Percentiles rank a stretch among this genome's conserved stretches.
Evolutionary conservation across 1,140 invertebrate genomes (phyloP).

Genomic region (Drosophila sproati): DNA sequence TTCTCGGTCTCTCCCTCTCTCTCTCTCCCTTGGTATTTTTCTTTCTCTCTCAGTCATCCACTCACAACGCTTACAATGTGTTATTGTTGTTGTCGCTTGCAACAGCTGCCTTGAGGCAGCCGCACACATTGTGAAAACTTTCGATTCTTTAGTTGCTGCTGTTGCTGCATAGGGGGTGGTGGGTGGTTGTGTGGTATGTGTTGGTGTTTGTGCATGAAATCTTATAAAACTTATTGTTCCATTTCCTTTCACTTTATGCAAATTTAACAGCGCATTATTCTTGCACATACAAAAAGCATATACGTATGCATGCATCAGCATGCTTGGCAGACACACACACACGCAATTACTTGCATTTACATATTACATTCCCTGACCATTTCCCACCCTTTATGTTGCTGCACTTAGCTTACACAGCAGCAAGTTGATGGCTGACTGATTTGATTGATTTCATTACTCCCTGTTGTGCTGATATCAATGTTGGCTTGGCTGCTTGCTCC

Average conservation of each 20-base stretch:
- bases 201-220: slow-evolving; percentile 31
- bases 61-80: slow-evolving; percentile 63
- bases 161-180: slow-evolving; percentile 29
- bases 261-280: slow-evolving; percentile 75
- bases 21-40: background rate
- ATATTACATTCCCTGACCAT: background rate
- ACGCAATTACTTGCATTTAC: slow-evolving; percentile 30
- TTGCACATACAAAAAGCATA: slow-evolving; percentile 5
- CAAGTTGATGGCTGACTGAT: slow-evolving; percentile 50
- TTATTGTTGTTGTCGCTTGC: slow-evolving; percentile 45
- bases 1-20: slow-evolving; percentile 10
- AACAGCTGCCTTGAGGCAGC: slow-evolving; percentile 56
- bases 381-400: slow-evolving; percentile 32
- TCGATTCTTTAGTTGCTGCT: slow-evolving; percentile 65
- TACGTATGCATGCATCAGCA: slow-evolving; percentile 1
- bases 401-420: slow-evolving; percentile 32
- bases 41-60: slow-evolving; percentile 26
- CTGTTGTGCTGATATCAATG: slow-evolving; percentile 30
- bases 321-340: slow-evolving; percentile 13
- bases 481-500: background rate
- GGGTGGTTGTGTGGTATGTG: background rate
- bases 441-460: slow-evolving; percentile 65
- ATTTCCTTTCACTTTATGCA: slow-evolving; percentile 80
- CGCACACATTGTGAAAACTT: slow-evolving; percentile 64
- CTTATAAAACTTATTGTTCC: slow-evolving; percentile 76